These are phyloP conservation scores for Uromys caudimaculatus DNA, from an alignment of 2,797 vertebrate genomes.

Conservation along the genomic window DNA sequence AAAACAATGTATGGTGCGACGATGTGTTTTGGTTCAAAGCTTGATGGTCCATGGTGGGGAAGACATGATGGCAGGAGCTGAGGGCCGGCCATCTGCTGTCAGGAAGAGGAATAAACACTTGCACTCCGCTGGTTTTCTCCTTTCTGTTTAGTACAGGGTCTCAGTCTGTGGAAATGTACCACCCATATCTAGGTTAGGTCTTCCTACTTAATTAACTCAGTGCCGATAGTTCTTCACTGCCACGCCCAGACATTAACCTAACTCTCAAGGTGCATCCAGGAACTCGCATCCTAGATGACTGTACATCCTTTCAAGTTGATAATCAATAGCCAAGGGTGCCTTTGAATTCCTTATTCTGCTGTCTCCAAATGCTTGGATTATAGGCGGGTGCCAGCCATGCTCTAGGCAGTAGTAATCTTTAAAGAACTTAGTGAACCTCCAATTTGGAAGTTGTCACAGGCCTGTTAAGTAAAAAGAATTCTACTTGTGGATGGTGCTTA, in stretches of 20 bases:
- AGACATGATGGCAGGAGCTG: not conserved
- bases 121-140: not conserved
- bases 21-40: no score
- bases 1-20: not conserved
- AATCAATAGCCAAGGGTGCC: not conserved
- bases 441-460: slow-evolving; percentile 23
- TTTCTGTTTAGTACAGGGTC: not conserved
- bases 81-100: not conserved
- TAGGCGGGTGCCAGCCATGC: not conserved
- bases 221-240: not conserved
- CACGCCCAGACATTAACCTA: not conserved
- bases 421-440: not conserved
- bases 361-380: not conserved
- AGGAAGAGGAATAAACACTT: not conserved
- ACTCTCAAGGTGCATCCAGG: not conserved
- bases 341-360: not conserved
- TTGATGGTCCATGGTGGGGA: not conserved
- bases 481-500: slow-evolving; percentile 23
- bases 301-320: not conserved
- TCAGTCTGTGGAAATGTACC: not conserved
- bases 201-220: not conserved
- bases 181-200: not conserved
- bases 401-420: not conserved
- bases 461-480: not conserved
- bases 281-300: not conserved